phyloP scores from a whole-genome alignment of 1,140 invertebrate species.

The Phymastichus coffea region DNA sequence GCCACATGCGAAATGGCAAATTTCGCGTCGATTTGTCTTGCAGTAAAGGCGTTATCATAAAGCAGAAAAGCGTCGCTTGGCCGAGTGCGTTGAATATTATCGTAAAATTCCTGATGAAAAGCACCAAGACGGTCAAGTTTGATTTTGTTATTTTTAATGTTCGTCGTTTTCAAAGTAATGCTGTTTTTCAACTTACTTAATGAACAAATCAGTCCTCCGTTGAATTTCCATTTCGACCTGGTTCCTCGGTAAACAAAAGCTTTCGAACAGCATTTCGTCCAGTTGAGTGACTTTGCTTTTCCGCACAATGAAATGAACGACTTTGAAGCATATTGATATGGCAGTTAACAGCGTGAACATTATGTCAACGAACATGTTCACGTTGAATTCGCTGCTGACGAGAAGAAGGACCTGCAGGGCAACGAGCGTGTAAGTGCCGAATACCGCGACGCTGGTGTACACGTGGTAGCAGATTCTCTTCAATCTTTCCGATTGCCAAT shows the following conservation, averaged over 20 bases:
- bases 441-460: background rate
- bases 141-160: background rate
- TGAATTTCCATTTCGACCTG: background rate
- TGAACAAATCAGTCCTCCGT: background rate
- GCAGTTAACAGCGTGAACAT: background rate
- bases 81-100: background rate
- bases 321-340: background rate
- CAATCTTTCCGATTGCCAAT: background rate
- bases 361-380: background rate
- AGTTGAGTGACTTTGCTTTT: background rate
- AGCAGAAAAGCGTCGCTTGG: background rate
- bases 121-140: no score
- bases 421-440: background rate
- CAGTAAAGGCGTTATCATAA: background rate
- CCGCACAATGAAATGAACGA: background rate
- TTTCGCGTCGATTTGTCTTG: background rate
- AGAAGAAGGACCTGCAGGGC: background rate
- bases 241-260: background rate
- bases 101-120: background rate
- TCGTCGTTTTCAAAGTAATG: background rate
- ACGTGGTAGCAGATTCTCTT: background rate
- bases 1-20: background rate
- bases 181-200: background rate
- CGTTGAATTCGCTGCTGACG: background rate
- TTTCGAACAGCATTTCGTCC: background rate